phyloP scores from a whole-genome alignment of 2,888 invertebrate species.

The Charanyca ferruginea region DNA sequence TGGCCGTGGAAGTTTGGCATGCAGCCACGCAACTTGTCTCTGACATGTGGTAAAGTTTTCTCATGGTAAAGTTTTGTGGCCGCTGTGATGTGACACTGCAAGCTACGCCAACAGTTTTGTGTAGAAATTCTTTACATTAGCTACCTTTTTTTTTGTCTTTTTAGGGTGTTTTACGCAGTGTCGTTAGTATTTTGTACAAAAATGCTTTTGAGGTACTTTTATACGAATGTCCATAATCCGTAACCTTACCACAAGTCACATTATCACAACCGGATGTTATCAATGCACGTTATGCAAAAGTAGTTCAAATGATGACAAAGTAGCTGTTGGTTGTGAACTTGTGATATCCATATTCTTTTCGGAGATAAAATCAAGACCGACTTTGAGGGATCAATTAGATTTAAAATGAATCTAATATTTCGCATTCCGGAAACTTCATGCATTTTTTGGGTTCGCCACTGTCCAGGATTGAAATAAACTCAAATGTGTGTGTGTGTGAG shows the following conservation, averaged over 20 bases:
- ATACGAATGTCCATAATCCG: neutral
- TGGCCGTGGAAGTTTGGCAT: slow-evolving; percentile 49
- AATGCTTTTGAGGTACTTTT: neutral
- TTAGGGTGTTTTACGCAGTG: neutral
- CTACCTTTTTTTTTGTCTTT: neutral
- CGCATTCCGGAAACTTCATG: neutral
- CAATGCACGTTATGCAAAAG: slow-evolving; percentile 5
- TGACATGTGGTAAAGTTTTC: slow-evolving; percentile 12
- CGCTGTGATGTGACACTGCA: neutral
- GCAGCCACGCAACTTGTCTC: slow-evolving; percentile 14
- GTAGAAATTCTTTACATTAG: slow-evolving; percentile 12
- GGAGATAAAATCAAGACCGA: neutral
- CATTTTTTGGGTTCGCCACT: neutral
- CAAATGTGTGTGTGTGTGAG: too few relatives aligned
- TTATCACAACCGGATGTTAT: slow-evolving; percentile 2
- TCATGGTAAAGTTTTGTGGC: slow-evolving; percentile 21
- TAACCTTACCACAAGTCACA: neutral
- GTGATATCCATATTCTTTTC: neutral
- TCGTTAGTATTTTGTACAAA: neutral
- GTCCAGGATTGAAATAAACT: neutral
- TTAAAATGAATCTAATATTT: neutral
- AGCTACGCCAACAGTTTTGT: slow-evolving; percentile 4
- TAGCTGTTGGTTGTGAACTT: too few relatives aligned
- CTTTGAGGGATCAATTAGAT: too few relatives aligned
- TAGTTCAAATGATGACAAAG: slow-evolving; percentile 6